Evolutionary conservation across 2,113 vertebrate species (phyloP).

Genomic region (Onychostoma macrolepis): DNA sequence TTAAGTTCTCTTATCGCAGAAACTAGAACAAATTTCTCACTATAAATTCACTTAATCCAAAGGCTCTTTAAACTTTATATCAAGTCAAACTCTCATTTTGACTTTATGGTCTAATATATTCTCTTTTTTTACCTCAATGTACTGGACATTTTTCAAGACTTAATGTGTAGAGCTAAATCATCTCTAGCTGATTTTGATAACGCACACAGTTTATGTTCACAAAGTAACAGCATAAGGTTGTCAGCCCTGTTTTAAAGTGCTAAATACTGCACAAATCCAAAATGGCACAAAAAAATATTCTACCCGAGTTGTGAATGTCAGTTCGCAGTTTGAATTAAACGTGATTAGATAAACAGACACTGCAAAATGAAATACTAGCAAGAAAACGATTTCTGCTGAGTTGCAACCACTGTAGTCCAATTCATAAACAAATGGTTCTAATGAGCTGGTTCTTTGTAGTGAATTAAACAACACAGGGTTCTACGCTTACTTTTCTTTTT

Average conservation of each 20-base stretch:
- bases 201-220: neutral
- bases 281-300: neutral
- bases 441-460: neutral
- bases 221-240: neutral
- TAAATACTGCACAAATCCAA: neutral
- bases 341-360: neutral
- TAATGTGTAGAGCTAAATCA: neutral
- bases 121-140: neutral
- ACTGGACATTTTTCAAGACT: neutral
- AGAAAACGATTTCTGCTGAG: neutral
- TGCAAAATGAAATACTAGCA: neutral
- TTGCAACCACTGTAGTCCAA: neutral
- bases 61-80: constrained; percentile 19
- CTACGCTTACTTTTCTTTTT: no score
- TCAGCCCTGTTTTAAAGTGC: neutral
- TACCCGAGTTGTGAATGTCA: neutral
- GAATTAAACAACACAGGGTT: no score
- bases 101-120: neutral
- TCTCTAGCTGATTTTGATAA: neutral
- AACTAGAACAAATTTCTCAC: constrained; percentile 6
- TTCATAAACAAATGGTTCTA: neutral
- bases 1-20: constrained; percentile 25
- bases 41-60: constrained; percentile 10
- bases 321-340: neutral
- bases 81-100: constrained; percentile 14